A percentile compares a stretch with the other conserved stretches of the same genome.
Conservation (phyloP, 2,797 vertebrate species). For the Schizopygopsis malacanthus region DNA sequence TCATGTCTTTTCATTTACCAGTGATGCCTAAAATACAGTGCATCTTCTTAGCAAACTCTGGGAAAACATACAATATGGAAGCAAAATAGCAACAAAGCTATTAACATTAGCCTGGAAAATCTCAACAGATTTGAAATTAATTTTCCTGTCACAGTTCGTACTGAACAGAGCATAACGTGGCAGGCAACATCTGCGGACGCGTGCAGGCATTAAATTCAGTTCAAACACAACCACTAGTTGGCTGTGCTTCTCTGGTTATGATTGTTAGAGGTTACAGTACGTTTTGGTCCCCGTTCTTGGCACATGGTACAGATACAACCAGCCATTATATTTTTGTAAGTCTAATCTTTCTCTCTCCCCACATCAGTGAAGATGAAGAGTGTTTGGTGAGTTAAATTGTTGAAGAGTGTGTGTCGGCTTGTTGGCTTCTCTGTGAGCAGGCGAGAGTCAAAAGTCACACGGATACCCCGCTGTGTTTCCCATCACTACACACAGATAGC, state of each 20-base stretch:
- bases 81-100: slow-evolving; percentile 39
- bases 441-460: slow-evolving; percentile 50
- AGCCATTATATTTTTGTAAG: slow-evolving; percentile 55
- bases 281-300: slow-evolving; percentile 16
- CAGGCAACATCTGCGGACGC: slow-evolving; percentile 13
- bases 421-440: slow-evolving; percentile 29
- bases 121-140: slow-evolving; percentile 18
- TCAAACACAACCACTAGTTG: slow-evolving; percentile 7
- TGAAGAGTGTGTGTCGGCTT: slow-evolving; percentile 43
- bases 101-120: slow-evolving; percentile 40
- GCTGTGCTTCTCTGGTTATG: slow-evolving; percentile 20
- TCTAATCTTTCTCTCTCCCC: slow-evolving; percentile 52
- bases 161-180: background rate
- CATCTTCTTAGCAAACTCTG: background rate
- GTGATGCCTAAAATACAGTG: background rate
- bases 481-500: slow-evolving; percentile 75
- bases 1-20: background rate
- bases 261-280: slow-evolving; percentile 6
- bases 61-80: slow-evolving; percentile 4
- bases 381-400: slow-evolving; percentile 16
- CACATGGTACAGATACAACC: slow-evolving; percentile 10
- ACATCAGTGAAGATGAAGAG: slow-evolving; percentile 10
- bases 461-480: slow-evolving; percentile 73
- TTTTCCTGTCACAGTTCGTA: slow-evolving; percentile 29
- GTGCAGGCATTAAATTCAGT: slow-evolving; percentile 7